Evolutionary conservation across 2,113 vertebrate genomes (phyloP), one percentile per base, ranked within the genome.

Genomic region (Siniperca chuatsi): DNA sequence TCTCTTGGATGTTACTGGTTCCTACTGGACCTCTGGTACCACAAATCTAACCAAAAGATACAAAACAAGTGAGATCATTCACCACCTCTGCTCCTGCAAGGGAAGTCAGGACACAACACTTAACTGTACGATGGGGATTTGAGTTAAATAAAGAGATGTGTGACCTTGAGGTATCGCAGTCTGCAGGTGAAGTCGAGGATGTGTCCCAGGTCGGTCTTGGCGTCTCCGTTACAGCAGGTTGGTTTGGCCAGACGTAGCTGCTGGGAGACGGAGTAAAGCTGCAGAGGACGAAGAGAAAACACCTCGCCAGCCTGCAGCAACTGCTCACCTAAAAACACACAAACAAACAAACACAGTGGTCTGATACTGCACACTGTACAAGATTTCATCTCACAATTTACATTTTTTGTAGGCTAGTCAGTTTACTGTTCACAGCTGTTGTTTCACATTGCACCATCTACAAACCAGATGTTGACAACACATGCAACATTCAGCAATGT

Each of bases 111-210:
- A n/a, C 10, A 33, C 25, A 20, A 20, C 12, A 20, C 11, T 2
- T 25, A n/a, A 74, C 0, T 0, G 2, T 15, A 25, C 0, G 3
- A 55, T 37, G 6, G 4, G 46, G 42, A 42, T 57, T 8, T 71
- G 8, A 46, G 8, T 25, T 35, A 0, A n/a, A 50, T 5, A 4
- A 52, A 57, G 23, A 18, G 12, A 4, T 58, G 11, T 25, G 23
- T 9, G 16, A 93, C 98, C 97, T 98, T 99, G 65, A 99, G 97
- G 93, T 99, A 99, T 83, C 97, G 97, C 75, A 99, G 98, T 64
- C 98, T 94, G 91, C 98, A 99, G 66, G 98, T 97, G 94, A 99
- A 99, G 95, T 99, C 98, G 66, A 99, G 95, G 89, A 99, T 99
- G 92, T 99, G 98, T 15, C 98, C 98, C 1, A 99, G 96, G 93